Conservation (phyloP, 2,113 vertebrate genomes). For the Nibea coibor region DNA sequence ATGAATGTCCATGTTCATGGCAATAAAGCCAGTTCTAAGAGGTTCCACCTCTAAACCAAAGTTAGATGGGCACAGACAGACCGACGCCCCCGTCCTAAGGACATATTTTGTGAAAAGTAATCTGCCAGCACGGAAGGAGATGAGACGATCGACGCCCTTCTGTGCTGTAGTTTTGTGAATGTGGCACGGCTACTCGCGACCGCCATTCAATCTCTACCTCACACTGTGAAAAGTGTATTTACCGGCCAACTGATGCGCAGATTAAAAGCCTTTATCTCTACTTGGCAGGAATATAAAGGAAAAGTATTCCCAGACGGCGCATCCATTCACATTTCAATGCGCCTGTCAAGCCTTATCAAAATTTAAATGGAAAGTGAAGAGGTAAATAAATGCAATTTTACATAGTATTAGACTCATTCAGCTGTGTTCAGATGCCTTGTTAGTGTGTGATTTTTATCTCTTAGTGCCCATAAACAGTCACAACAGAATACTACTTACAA, state of each 20-base stretch:
- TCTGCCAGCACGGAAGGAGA: constrained; percentile 3
- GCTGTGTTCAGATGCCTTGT: constrained; percentile 10
- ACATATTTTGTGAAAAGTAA: not conserved
- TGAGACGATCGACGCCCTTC: not conserved
- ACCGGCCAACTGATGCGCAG: constrained; percentile 64
- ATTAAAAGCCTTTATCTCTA: constrained; percentile 75
- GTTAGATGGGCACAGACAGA: not conserved
- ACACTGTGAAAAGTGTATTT: constrained; percentile 55
- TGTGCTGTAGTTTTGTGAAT: constrained; percentile 20
- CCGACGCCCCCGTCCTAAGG: not conserved
- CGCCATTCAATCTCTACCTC: constrained; percentile 44
- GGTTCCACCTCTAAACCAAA: not conserved
- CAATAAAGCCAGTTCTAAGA: not conserved
- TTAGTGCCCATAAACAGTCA: not conserved
- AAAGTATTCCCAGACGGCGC: constrained; percentile 45
- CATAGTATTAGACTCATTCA: constrained; percentile 7
- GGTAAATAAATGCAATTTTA: constrained; percentile 41
- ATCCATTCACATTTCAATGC: constrained; percentile 62
- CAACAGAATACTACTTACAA: not conserved
- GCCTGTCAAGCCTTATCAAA: constrained; percentile 20
- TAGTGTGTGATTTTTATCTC: not conserved
- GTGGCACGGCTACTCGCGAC: constrained; percentile 15
- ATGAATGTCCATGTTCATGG: not conserved
- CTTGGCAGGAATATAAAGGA: constrained; percentile 62
- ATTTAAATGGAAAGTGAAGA: constrained; percentile 31